These are phyloP conservation scores for Leptarthrus brevirostris DNA, from an alignment of 2,888 invertebrate genomes.

Conservation along the genomic window DNA sequence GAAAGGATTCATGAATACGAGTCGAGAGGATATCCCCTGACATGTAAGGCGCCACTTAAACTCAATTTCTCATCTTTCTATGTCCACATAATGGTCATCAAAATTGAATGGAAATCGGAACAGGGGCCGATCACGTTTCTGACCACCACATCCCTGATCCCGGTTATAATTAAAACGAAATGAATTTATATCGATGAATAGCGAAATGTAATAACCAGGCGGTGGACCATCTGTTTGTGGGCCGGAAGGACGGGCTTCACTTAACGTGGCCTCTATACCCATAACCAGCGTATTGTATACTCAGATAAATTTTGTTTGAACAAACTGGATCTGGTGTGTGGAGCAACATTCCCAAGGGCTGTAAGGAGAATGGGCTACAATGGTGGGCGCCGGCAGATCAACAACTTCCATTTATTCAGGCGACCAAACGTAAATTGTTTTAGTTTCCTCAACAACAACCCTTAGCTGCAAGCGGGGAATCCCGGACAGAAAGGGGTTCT, in stretches of 20 bases:
- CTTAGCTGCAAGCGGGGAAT: background rate
- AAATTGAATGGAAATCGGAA: slow-evolving; percentile 46
- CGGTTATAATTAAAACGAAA: slow-evolving; percentile 43
- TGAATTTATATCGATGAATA: slow-evolving; percentile 47
- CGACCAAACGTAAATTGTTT: slow-evolving; percentile 44
- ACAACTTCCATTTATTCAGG: slow-evolving; percentile 37
- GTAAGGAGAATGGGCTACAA: background rate
- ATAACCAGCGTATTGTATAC: background rate
- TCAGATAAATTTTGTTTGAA: slow-evolving; percentile 15
- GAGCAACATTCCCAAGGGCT: background rate
- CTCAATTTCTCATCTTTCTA: slow-evolving; percentile 46
- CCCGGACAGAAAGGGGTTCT: background rate
- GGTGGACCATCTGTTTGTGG: background rate
- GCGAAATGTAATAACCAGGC: slow-evolving; percentile 33
- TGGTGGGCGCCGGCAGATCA: slow-evolving; percentile 32
- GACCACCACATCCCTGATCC: background rate
- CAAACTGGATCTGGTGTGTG: background rate
- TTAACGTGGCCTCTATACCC: background rate
- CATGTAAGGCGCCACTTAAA: slow-evolving; percentile 45
- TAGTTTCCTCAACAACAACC: slow-evolving; percentile 38
- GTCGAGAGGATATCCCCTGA: slow-evolving; percentile 5
- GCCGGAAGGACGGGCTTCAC: background rate
- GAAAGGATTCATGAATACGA: slow-evolving; percentile 42
- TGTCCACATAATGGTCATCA: slow-evolving; percentile 45
- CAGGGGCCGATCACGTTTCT: slow-evolving; percentile 19